Percentiles rank a stretch among this genome's conserved stretches.
Conservation (phyloP, 2,888 invertebrate species). For the Apodemia duryi region DNA sequence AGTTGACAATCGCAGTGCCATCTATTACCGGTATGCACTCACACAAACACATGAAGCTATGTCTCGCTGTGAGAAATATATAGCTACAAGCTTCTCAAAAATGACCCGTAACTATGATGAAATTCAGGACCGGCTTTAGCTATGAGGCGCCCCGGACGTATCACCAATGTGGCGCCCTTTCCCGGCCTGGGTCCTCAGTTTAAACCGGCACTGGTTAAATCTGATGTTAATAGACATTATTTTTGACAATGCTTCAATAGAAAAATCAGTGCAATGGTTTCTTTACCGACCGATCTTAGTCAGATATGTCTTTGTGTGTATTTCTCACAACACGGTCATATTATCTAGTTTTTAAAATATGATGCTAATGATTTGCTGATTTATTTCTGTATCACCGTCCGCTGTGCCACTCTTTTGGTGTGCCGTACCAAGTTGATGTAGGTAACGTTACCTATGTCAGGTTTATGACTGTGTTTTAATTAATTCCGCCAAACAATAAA, state of each 20-base stretch:
- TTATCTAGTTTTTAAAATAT: background rate
- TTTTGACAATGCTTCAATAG: background rate
- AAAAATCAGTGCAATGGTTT: background rate
- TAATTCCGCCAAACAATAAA: background rate
- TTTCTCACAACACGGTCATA: background rate
- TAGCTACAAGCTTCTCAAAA: no score
- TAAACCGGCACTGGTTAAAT: background rate
- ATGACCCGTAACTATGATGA: no score
- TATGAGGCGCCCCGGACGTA: no score
- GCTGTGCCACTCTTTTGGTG: background rate
- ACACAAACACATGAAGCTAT: no score
- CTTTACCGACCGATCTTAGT: background rate
- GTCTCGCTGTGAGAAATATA: no score
- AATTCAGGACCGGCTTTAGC: no score
- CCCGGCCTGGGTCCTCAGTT: no score
- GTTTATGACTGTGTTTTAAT: background rate
- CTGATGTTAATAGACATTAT: background rate
- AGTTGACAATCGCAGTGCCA: no score
- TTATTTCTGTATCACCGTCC: background rate
- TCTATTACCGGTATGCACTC: no score
- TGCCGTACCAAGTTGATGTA: background rate
- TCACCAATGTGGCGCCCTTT: no score
- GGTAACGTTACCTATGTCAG: background rate
- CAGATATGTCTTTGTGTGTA: background rate
- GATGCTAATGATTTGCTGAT: background rate